These are phyloP conservation scores for Pelagia noctiluca DNA, from an alignment of 30 jellyfish, hydroid and myxozoan species.

Conservation along the genomic window DNA sequence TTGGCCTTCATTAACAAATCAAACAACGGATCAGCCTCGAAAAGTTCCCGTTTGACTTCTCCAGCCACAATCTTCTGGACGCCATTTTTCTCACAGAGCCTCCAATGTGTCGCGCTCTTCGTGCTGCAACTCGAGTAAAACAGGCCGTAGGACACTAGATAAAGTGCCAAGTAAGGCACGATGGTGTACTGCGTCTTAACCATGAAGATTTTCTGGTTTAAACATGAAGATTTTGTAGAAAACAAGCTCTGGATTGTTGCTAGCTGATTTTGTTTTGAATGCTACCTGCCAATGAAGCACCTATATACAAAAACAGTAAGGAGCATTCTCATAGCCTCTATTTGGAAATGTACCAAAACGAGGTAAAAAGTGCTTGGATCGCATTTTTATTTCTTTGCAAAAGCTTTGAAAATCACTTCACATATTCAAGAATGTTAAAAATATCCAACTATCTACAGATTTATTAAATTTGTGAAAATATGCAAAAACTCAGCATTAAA, in stretches of 20 bases:
- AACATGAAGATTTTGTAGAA: background rate
- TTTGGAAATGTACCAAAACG: background rate
- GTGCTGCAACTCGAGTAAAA: conserved; percentile 31
- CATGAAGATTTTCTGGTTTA: background rate
- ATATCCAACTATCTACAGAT: too few relatives aligned
- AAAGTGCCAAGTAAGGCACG: conserved; percentile 55
- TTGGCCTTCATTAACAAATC: conserved; percentile 64
- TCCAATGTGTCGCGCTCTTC: conserved; percentile 86
- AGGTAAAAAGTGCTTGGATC: background rate
- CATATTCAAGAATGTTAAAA: too few relatives aligned
- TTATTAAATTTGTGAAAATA: too few relatives aligned
- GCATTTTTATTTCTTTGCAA: too few relatives aligned
- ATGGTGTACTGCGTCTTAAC: conserved; percentile 7
- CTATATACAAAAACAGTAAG: too few relatives aligned
- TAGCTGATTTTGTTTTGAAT: background rate
- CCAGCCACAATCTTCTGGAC: conserved; percentile 65
- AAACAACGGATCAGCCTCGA: conserved; percentile 75
- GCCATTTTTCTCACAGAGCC: conserved; percentile 76
- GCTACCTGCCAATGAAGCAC: background rate
- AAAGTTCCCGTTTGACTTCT: conserved; percentile 54
- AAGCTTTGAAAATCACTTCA: too few relatives aligned
- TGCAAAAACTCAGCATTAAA: too few relatives aligned
- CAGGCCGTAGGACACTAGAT: conserved; percentile 57
- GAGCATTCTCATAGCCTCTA: background rate
- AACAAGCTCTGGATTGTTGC: background rate